phyloP scores from a whole-genome alignment of 2,888 invertebrate genomes.

The Drosophila fungiperda region DNA sequence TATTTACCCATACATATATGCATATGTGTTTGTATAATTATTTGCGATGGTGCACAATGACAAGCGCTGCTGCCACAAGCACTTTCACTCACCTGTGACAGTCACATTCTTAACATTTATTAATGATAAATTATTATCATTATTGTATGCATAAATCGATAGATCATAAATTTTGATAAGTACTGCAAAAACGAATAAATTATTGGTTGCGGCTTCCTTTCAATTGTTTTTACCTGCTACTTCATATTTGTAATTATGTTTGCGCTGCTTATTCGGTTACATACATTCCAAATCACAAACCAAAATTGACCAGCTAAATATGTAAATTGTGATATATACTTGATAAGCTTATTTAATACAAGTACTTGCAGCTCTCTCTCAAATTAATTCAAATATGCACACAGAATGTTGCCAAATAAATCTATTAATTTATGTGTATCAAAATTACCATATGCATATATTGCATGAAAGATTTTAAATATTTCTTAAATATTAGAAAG shows the following conservation, averaged over 20 bases:
- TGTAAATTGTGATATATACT: neutral
- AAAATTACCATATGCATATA: neutral
- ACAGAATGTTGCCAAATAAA: neutral
- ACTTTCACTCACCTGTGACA: constrained; percentile 33
- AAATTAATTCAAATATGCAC: neutral
- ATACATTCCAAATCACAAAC: neutral
- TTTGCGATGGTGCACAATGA: constrained; percentile 26
- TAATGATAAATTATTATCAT: constrained; percentile 2
- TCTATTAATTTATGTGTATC: neutral
- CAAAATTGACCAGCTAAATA: neutral
- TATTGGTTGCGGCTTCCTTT: constrained; percentile 47
- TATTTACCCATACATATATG: constrained; percentile 2
- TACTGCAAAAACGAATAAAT: constrained; percentile 51
- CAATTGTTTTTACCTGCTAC: constrained; percentile 24
- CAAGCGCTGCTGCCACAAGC: constrained; percentile 1
- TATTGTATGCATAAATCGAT: constrained; percentile 58
- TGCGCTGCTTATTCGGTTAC: neutral
- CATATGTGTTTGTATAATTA: constrained; percentile 36
- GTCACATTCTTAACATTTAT: constrained; percentile 4
- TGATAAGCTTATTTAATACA: neutral
- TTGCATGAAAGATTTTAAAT: neutral
- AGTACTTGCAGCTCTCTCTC: neutral
- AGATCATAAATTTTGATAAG: constrained; percentile 67
- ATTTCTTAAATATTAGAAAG: neutral
- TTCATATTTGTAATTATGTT: constrained; percentile 21